Percentiles rank a stretch among this genome's conserved stretches.
Conservation (phyloP, 2,113 vertebrate genomes). For the Cariama cristata region DNA sequence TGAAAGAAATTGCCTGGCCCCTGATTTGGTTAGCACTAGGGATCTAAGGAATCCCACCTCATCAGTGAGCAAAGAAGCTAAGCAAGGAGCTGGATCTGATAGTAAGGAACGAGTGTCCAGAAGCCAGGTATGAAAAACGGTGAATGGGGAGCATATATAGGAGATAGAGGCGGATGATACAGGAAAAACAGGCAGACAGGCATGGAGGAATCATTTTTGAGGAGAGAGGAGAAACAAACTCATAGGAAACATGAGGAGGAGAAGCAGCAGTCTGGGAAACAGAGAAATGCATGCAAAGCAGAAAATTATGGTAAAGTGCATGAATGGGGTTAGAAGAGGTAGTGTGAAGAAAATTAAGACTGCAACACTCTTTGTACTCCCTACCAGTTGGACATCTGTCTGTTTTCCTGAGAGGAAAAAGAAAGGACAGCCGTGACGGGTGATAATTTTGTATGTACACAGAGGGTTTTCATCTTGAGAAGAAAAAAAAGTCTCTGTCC, state of each 20-base stretch:
- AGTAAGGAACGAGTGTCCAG: not conserved
- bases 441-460: constrained; percentile 53
- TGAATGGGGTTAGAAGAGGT: not conserved
- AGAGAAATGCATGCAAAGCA: not conserved
- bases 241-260: not conserved
- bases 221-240: not conserved
- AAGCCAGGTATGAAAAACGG: not conserved
- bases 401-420: constrained; percentile 39
- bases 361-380: not conserved
- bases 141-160: not conserved
- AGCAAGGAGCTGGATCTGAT: not conserved
- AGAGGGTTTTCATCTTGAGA: constrained; percentile 48
- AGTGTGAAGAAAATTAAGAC: not conserved
- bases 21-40: not conserved
- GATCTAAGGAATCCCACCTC: not conserved
- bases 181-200: not conserved
- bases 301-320: not conserved
- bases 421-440: not conserved
- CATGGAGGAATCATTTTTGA: not conserved
- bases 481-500: constrained; percentile 50
- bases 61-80: not conserved
- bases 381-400: constrained; percentile 63
- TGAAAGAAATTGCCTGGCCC: not conserved
- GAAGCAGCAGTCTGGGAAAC: not conserved
- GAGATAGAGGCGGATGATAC: not conserved